Conservation (phyloP, 2,888 invertebrate genomes). For the Drosophila meridionalis region DNA sequence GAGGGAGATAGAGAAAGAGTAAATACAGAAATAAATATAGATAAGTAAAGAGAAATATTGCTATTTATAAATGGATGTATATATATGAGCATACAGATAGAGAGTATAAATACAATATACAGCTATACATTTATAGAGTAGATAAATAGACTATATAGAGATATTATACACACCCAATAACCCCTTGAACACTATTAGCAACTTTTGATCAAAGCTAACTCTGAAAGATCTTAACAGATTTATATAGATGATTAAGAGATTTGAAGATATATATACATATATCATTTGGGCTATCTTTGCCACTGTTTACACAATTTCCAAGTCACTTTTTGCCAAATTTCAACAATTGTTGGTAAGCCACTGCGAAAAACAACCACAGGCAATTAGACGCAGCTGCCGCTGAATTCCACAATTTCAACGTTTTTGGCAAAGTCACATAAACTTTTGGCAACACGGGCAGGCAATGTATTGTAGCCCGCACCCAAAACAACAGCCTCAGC, state of each 20-base stretch:
- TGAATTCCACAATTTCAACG: constrained; percentile 29
- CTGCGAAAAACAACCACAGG: constrained; percentile 17
- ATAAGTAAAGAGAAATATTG: neutral
- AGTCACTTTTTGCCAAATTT: constrained; percentile 20
- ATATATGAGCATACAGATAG: neutral
- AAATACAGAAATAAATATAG: neutral
- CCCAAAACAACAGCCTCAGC: constrained; percentile 33
- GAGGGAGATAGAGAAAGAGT: too few species aligned
- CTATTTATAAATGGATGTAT: neutral
- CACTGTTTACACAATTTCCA: constrained; percentile 19
- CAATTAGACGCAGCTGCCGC: constrained; percentile 56
- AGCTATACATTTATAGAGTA: too few species aligned
- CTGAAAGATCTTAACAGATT: neutral
- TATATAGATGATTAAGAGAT: neutral
- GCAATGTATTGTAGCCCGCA: constrained; percentile 33
- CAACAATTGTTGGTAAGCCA: constrained; percentile 19
- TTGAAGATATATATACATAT: neutral
- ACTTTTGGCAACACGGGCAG: constrained; percentile 46
- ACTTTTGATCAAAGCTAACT: neutral
- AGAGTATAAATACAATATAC: neutral
- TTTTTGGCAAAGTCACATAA: constrained; percentile 61
- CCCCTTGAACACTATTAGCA: neutral
- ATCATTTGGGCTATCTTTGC: neutral
- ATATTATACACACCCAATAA: neutral
- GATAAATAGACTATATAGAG: too few species aligned